Conservation (phyloP, 1,140 invertebrate species). For the Micrasema minimum region DNA sequence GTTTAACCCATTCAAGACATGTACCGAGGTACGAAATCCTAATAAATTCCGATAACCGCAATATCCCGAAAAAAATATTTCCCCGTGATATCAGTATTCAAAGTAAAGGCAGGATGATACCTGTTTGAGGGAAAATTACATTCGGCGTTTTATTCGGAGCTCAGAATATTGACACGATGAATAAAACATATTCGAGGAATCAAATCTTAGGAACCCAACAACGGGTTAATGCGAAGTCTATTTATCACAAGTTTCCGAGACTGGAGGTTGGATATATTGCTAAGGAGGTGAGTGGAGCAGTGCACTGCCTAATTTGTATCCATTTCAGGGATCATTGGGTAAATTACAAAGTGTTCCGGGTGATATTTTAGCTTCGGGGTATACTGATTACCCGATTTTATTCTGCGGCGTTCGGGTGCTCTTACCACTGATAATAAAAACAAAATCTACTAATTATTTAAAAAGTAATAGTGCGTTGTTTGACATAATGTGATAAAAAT, state of each 20-base stretch:
- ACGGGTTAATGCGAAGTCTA: conserved; percentile 20
- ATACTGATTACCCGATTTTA: too few species aligned
- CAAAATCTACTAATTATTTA: too few species aligned
- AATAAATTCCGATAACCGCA: conserved; percentile 27
- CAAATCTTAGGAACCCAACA: background rate
- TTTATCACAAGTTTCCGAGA: background rate
- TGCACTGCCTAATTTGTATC: conserved; percentile 25
- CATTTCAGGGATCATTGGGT: conserved; percentile 25
- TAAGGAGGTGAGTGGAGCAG: background rate
- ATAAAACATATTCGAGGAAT: conserved; percentile 33
- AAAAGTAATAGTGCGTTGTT: too few species aligned
- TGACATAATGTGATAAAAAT: too few species aligned
- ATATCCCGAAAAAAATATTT: conserved; percentile 25
- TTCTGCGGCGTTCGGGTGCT: too few species aligned
- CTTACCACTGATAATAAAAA: too few species aligned
- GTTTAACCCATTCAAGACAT: conserved; percentile 21
- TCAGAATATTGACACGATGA: conserved; percentile 41
- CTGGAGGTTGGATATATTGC: background rate
- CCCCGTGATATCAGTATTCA: conserved; percentile 22
- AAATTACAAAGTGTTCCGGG: conserved; percentile 1
- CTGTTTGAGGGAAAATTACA: conserved; percentile 30
- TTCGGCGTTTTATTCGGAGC: conserved; percentile 22
- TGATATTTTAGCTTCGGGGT: background rate
- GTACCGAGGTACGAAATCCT: conserved; percentile 25
- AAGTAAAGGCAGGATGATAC: conserved; percentile 21